phyloP scores from a whole-genome alignment of 2,888 invertebrate species.

The Tanytarsus gracilentus region DNA sequence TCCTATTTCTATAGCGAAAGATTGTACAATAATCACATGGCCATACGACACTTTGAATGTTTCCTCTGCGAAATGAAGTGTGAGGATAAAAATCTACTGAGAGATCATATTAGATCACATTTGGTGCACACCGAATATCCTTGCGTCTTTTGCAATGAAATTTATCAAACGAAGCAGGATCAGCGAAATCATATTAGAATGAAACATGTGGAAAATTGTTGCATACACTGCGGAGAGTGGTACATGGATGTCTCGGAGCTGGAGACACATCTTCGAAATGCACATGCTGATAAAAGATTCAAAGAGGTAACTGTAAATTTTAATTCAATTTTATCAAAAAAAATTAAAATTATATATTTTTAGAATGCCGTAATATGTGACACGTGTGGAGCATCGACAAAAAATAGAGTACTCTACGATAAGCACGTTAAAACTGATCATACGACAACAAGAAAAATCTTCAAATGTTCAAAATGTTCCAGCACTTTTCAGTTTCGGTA shows the following conservation, averaged over 20 bases:
- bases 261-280: background rate
- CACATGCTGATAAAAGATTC: conserved; percentile 15
- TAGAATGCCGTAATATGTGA: conserved; percentile 17
- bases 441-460: background rate
- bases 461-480: background rate
- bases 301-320: conserved; percentile 1
- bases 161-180: conserved; percentile 14
- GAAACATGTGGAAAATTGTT: background rate
- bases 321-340: background rate
- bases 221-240: conserved; percentile 1
- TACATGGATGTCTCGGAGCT: background rate
- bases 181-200: conserved; percentile 3
- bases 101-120: conserved; percentile 16
- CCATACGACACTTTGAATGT: background rate
- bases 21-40: conserved; percentile 20
- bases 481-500: conserved; percentile 4
- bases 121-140: conserved; percentile 4
- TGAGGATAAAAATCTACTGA: background rate
- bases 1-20: conserved; percentile 11
- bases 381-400: conserved; percentile 1
- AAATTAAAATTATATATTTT: background rate
- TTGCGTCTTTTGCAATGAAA: conserved; percentile 1
- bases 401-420: background rate
- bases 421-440: background rate
- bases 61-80: conserved; percentile 9